Conservation (phyloP, 2,888 invertebrate species). For the Tachina fera region DNA sequence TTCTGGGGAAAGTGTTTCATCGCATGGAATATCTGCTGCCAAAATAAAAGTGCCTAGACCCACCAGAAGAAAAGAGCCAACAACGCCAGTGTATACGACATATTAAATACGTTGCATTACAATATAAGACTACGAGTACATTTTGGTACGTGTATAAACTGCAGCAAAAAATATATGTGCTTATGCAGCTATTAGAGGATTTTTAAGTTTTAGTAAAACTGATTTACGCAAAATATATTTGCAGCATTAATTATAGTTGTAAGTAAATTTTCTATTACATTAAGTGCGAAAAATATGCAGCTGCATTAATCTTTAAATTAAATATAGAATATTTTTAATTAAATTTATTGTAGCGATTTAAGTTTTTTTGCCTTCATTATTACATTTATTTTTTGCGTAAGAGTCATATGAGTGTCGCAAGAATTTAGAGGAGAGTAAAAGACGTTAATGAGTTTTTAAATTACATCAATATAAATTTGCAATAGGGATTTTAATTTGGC, state of each 20-base stretch:
- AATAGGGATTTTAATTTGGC: conserved; percentile 42
- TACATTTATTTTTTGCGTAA: conserved; percentile 28
- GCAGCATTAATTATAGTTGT: conserved; percentile 59
- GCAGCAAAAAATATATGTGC: conserved; percentile 7
- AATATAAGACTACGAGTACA: background rate
- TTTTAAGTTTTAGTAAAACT: conserved; percentile 61
- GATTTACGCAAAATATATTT: conserved; percentile 59
- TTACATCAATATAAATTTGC: conserved; percentile 54
- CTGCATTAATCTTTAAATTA: conserved; percentile 69
- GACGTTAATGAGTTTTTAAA: conserved; percentile 63
- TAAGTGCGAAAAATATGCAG: conserved; percentile 71
- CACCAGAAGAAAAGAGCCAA: no score
- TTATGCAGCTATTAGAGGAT: conserved; percentile 30
- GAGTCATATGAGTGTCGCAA: conserved; percentile 36
- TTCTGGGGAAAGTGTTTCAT: no score
- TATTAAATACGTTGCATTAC: conserved; percentile 7
- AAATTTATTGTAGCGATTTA: conserved; percentile 53
- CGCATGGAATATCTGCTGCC: no score
- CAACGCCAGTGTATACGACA: background rate
- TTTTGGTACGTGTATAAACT: background rate
- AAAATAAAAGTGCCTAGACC: no score
- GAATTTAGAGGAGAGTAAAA: conserved; percentile 17
- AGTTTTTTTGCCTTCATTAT: conserved; percentile 13
- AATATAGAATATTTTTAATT: conserved; percentile 69
- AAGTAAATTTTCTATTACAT: conserved; percentile 69